Evolutionary conservation across 2,888 invertebrate genomes (phyloP).

Genomic region (Colletes collaris): DNA sequence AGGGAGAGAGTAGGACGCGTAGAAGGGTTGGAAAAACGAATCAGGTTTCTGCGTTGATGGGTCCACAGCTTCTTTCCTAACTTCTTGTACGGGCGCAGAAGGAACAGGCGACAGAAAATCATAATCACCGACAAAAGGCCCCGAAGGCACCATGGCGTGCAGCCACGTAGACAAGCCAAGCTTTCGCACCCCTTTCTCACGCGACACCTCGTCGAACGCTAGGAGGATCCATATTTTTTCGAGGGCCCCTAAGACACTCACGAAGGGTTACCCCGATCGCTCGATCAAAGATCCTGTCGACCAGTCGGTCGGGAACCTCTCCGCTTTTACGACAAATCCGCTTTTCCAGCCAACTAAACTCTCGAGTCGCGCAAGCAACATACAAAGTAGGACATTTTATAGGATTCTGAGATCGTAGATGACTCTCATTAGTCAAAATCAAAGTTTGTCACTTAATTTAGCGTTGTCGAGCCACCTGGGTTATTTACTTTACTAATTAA

Average conservation of each 20-base stretch:
- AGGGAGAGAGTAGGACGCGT: constrained; percentile 9
- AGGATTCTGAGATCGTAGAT: too few relatives aligned
- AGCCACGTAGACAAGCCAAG: constrained; percentile 58
- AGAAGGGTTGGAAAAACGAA: constrained; percentile 64
- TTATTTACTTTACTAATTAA: too few relatives aligned
- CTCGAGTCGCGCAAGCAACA: too few relatives aligned
- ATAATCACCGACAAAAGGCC: constrained; percentile 67
- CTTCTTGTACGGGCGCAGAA: constrained; percentile 41
- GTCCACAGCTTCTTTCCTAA: constrained; percentile 38
- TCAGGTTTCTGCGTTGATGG: constrained; percentile 58
- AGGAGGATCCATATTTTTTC: constrained; percentile 62
- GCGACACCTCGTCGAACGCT: constrained; percentile 65
- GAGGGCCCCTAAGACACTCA: constrained; percentile 42
- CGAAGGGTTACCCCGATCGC: constrained; percentile 29
- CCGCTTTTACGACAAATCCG: constrained; percentile 32
- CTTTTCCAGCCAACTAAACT: constrained; percentile 12
- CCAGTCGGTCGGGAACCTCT: constrained; percentile 7
- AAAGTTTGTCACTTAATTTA: too few relatives aligned
- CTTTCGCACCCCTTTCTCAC: constrained; percentile 73
- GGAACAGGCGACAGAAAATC: constrained; percentile 65
- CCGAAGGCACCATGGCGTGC: constrained; percentile 55
- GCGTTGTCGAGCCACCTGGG: too few relatives aligned
- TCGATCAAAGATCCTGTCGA: neutral
- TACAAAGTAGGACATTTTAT: too few relatives aligned
- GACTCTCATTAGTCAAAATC: too few relatives aligned